Conservation (phyloP, 1,140 invertebrate species). For the Oedothorax gibbosus region DNA sequence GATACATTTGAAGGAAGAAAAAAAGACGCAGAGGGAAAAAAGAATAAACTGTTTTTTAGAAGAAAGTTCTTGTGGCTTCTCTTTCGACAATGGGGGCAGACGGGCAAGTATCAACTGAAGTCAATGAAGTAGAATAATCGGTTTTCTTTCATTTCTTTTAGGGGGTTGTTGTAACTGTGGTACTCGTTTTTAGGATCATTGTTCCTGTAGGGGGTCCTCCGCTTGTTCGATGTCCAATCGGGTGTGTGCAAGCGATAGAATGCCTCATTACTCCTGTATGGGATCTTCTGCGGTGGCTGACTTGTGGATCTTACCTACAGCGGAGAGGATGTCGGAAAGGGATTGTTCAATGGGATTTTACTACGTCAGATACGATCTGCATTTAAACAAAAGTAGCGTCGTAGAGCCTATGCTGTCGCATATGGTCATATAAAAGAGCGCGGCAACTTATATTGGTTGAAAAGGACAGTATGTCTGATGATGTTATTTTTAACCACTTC, state of each 20-base stretch:
- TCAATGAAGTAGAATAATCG: slow-evolving; percentile 58
- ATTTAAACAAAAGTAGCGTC: too few relatives aligned
- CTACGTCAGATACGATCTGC: too few relatives aligned
- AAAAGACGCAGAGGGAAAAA: neutral
- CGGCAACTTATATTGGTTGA: too few relatives aligned
- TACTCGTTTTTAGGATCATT: slow-evolving; percentile 8
- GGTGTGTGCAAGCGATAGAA: slow-evolving; percentile 32
- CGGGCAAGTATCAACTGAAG: slow-evolving; percentile 55
- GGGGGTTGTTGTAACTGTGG: slow-evolving; percentile 35
- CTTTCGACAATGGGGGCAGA: slow-evolving; percentile 10
- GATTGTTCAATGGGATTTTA: too few relatives aligned
- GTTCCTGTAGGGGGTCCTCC: slow-evolving; percentile 34
- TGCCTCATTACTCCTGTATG: slow-evolving; percentile 48
- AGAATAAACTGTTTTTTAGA: neutral
- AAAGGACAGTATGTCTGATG: too few relatives aligned
- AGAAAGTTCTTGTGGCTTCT: slow-evolving; percentile 24
- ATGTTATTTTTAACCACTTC: too few relatives aligned
- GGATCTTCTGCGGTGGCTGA: slow-evolving; percentile 22
- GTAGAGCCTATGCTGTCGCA: too few relatives aligned
- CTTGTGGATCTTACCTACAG: slow-evolving; percentile 51
- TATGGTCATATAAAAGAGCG: too few relatives aligned
- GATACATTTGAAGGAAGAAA: neutral
- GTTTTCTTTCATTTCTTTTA: slow-evolving; percentile 45
- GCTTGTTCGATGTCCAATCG: slow-evolving; percentile 55
- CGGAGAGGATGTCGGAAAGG: slow-evolving; percentile 15